Evolutionary conservation across 2,888 invertebrate genomes (phyloP).

Genomic region (Papilio protenor): DNA sequence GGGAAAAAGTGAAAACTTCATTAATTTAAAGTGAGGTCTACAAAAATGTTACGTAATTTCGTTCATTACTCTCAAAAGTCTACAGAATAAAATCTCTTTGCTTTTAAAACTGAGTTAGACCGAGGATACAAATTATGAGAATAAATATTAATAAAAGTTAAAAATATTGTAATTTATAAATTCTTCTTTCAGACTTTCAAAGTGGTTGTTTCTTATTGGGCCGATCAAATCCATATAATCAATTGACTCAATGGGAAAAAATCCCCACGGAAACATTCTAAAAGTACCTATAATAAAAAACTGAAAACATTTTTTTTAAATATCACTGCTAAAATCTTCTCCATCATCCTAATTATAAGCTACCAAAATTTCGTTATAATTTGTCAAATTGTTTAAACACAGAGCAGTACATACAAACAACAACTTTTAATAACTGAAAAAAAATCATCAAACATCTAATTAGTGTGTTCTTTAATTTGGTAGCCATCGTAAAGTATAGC

Average conservation of each 20-base stretch:
- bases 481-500: conserved; percentile 9
- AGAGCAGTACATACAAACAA: background rate
- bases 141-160: background rate
- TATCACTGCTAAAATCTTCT: too few relatives aligned
- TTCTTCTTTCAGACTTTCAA: too few relatives aligned
- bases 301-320: too few relatives aligned
- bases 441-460: background rate
- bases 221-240: too few relatives aligned
- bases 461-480: background rate
- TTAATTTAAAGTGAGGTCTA: conserved; percentile 23
- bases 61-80: conserved; percentile 10
- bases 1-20: conserved; percentile 13
- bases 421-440: background rate
- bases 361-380: background rate
- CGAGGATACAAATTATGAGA: background rate
- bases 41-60: conserved; percentile 21
- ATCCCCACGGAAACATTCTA: too few relatives aligned
- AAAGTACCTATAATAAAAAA: too few relatives aligned
- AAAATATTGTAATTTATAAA: too few relatives aligned
- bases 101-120: background rate
- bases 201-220: too few relatives aligned
- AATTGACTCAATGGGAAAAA: too few relatives aligned
- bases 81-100: conserved; percentile 14
- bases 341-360: too few relatives aligned
- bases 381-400: background rate